phyloP scores from a whole-genome alignment of 2,113 vertebrate species.

The Mesembrinibis cayennensis region DNA sequence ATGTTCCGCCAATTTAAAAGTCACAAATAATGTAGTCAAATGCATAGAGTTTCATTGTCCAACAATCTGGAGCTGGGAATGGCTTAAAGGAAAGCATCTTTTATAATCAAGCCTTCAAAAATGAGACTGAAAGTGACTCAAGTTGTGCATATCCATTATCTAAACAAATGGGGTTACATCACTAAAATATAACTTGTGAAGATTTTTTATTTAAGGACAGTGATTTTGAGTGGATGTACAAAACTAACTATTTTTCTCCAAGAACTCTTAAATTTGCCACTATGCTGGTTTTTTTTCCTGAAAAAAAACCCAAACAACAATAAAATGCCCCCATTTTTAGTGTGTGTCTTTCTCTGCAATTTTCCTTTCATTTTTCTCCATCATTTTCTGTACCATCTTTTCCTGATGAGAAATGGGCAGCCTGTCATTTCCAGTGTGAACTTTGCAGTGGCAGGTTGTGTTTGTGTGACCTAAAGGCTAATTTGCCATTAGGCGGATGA shows the following conservation, averaged over 20 bases:
- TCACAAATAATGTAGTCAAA: background rate
- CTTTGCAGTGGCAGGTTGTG: background rate
- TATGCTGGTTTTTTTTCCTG: background rate
- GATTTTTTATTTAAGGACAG: background rate
- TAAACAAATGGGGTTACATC: background rate
- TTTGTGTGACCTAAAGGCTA: background rate
- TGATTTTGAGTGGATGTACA: background rate
- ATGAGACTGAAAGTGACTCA: background rate
- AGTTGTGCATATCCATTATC: background rate
- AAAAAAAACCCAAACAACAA: background rate
- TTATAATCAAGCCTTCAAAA: background rate
- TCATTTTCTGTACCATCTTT: background rate
- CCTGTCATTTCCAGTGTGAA: background rate
- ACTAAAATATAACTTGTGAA: background rate
- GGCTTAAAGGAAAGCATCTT: background rate
- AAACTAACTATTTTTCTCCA: background rate
- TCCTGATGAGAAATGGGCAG: background rate
- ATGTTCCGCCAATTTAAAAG: background rate
- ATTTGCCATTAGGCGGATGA: background rate
- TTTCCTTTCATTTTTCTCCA: background rate
- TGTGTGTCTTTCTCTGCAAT: background rate
- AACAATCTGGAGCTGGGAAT: background rate
- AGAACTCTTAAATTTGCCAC: background rate
- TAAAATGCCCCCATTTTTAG: background rate
- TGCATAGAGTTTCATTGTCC: background rate